These are phyloP conservation scores for Anthrax anthrax DNA, from an alignment of 2,888 invertebrate species.

Conservation along the genomic window DNA sequence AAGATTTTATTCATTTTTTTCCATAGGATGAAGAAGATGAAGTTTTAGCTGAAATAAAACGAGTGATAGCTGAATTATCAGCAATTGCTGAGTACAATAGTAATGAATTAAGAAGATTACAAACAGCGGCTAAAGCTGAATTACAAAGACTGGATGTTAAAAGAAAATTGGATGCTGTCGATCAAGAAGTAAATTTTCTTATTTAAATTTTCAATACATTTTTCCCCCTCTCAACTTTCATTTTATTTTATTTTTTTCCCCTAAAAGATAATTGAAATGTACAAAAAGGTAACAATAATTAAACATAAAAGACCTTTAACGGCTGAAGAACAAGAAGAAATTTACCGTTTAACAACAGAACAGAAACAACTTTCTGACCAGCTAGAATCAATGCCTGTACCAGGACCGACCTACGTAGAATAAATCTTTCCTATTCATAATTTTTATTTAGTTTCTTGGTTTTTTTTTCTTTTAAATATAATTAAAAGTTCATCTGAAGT, in stretches of 20 bases:
- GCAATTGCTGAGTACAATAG: conserved; percentile 70
- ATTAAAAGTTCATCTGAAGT: not conserved
- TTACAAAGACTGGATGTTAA: conserved; percentile 63
- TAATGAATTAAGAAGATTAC: conserved; percentile 51
- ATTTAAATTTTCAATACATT: not conserved
- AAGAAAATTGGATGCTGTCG: conserved; percentile 57
- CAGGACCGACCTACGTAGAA: conserved; percentile 11
- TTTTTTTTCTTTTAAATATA: not conserved
- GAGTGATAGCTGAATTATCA: conserved; percentile 68
- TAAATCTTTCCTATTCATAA: not conserved
- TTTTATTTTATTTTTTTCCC: conserved; percentile 6
- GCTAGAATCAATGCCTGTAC: conserved; percentile 20
- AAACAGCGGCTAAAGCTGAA: conserved; percentile 60
- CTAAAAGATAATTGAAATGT: conserved; percentile 57
- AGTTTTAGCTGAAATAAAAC: conserved; percentile 72
- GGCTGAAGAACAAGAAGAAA: conserved; percentile 67
- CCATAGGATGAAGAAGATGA: conserved; percentile 58
- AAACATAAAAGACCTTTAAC: conserved; percentile 71
- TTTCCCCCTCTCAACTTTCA: too few relatives aligned
- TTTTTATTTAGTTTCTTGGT: not conserved
- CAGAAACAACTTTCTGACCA: conserved; percentile 36
- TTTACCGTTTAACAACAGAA: conserved; percentile 56
- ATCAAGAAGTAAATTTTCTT: conserved; percentile 41
- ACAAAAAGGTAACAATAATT: conserved; percentile 62
- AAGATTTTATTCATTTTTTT: not conserved